Evolutionary conservation across 2,888 invertebrate species (phyloP).

Genomic region (Nemotelus nigrinus): DNA sequence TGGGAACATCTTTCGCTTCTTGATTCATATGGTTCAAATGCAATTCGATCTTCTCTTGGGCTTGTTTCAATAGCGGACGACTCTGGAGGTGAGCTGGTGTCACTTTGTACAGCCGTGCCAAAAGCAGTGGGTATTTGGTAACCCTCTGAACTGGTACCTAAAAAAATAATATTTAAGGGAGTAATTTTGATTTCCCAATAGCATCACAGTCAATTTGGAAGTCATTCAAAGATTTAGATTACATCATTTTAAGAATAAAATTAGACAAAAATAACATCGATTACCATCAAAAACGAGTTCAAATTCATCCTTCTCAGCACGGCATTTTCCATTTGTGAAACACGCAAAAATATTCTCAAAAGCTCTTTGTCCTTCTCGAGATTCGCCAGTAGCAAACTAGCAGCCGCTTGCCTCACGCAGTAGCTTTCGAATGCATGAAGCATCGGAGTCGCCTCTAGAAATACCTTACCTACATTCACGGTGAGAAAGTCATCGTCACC

Average conservation of each 20-base stretch:
- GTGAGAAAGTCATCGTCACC: conserved; percentile 85
- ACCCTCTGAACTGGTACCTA: conserved; percentile 95
- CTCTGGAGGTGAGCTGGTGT: conserved; percentile 87
- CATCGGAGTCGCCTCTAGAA: conserved; percentile 92
- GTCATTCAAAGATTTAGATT: not conserved
- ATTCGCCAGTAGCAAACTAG: conserved; percentile 86
- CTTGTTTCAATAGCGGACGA: conserved; percentile 83
- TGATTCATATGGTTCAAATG: conserved; percentile 95
- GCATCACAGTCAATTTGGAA: not conserved
- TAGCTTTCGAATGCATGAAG: conserved; percentile 94
- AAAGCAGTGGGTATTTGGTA: conserved; percentile 93
- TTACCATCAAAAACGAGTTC: conserved; percentile 96
- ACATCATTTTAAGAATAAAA: not conserved
- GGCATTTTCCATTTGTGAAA: conserved; percentile 96
- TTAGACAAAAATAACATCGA: conserved; percentile 49
- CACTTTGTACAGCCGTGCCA: conserved; percentile 89
- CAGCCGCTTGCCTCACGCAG: conserved; percentile 91
- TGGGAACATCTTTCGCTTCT: conserved; percentile 89
- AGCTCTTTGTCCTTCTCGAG: conserved; percentile 95
- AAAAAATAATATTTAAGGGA: conserved; percentile 43
- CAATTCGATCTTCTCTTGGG: conserved; percentile 91
- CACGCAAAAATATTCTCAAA: conserved; percentile 90
- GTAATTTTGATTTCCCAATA: not conserved
- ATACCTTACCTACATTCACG: conserved; percentile 89
- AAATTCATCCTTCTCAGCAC: conserved; percentile 93